Percentiles rank a stretch among this genome's conserved stretches.
These are phyloP conservation scores for Stichopus horrens DNA, from an alignment of 53 echinoderm and acorn worm genomes.

Conservation along the genomic window DNA sequence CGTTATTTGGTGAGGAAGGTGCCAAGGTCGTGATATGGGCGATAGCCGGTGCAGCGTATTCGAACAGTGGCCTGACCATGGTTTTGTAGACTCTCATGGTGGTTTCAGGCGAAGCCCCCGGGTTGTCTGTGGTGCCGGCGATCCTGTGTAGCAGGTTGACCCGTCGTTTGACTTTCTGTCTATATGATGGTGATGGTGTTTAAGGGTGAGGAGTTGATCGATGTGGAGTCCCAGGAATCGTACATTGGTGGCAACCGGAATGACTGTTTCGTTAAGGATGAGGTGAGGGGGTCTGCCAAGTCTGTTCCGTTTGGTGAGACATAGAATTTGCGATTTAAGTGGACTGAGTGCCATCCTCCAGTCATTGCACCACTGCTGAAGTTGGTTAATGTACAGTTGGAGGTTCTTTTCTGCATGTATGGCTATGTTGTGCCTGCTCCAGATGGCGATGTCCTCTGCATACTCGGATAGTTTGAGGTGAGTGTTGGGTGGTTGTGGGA, in stretches of 20 bases:
- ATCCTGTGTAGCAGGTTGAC: not conserved
- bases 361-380: not conserved
- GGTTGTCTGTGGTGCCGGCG: not conserved
- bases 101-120: not conserved
- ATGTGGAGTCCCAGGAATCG: not conserved
- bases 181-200: not conserved
- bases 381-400: not conserved
- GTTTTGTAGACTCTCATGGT: conserved; percentile 1
- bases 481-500: not conserved
- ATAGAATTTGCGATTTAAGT: not conserved
- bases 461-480: not conserved
- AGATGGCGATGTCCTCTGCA: conserved; percentile 14
- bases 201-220: not conserved
- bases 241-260: not conserved
- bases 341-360: not conserved
- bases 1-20: not conserved
- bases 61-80: not conserved
- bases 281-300: not conserved
- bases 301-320: not conserved
- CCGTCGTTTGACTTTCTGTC: not conserved
- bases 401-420: not conserved
- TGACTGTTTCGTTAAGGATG: not conserved
- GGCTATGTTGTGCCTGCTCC: not conserved
- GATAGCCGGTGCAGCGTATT: conserved; percentile 4
- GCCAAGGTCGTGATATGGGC: not conserved